Percentiles rank a stretch among this genome's conserved stretches.
phyloP scores from a whole-genome alignment of 2,888 invertebrate genomes.

The Idaea biselata region DNA sequence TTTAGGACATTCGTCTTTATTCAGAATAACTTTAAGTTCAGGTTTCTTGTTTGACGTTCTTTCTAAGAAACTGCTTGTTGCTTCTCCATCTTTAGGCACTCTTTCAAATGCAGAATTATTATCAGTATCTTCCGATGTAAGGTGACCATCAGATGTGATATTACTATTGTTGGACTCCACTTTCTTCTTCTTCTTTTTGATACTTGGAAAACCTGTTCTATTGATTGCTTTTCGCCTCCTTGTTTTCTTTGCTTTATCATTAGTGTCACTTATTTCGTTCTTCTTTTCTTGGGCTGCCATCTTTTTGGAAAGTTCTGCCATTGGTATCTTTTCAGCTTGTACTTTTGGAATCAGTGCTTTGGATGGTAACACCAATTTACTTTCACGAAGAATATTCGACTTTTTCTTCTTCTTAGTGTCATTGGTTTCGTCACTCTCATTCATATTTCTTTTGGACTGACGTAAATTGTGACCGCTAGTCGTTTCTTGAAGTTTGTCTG shows the following conservation, averaged over 20 bases:
- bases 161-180: slow-evolving; percentile 48
- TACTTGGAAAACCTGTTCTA: slow-evolving; percentile 92
- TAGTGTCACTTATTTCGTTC: slow-evolving; percentile 44
- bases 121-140: slow-evolving; percentile 67
- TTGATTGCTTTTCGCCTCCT: slow-evolving; percentile 90
- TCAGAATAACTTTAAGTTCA: slow-evolving; percentile 72
- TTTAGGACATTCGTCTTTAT: slow-evolving; percentile 75
- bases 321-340: slow-evolving; percentile 59
- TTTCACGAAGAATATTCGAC: slow-evolving; percentile 68
- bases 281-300: slow-evolving; percentile 48
- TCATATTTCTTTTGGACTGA: slow-evolving; percentile 68
- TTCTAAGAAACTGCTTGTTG: slow-evolving; percentile 83
- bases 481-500: slow-evolving; percentile 74
- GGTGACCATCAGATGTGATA: slow-evolving; percentile 55
- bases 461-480: slow-evolving; percentile 70
- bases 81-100: slow-evolving; percentile 85
- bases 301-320: slow-evolving; percentile 54
- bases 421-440: slow-evolving; percentile 59
- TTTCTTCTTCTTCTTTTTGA: slow-evolving; percentile 91
- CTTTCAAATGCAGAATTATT: slow-evolving; percentile 82
- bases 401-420: slow-evolving; percentile 69
- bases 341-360: slow-evolving; percentile 66
- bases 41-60: slow-evolving; percentile 75
- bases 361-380: slow-evolving; percentile 68
- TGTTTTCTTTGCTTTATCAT: slow-evolving; percentile 68